Evolutionary conservation across 1,140 invertebrate genomes (phyloP), one percentile per base, ranked within the genome.

Genomic region (Aphelinus atriplicis): DNA sequence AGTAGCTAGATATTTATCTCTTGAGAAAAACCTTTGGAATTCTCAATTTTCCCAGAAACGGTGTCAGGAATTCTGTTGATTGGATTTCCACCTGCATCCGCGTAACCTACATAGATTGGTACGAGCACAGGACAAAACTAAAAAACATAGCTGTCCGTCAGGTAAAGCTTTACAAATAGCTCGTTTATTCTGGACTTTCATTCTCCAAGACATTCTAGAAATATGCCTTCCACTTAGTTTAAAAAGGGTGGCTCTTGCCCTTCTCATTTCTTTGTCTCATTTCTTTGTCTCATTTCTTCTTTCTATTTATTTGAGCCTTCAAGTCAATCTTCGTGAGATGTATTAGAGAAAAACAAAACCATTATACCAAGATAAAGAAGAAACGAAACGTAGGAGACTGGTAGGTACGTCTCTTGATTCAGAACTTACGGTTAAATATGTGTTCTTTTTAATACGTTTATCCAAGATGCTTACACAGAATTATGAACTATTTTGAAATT

Each of bases 121-220:
- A 61, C 47, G 56, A 60, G 6, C 47, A 57, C 26, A 57, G 46
- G 62, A n/a, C 71, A 58, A 65, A 57, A 48, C 66, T 60, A 50
- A 75, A 67, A 75, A 70, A 70, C 73, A 51, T 7, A 10, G 56
- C 10, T 55, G 9, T 46, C 55, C 7, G 51, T 50, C 63, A 3
- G 45, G n/a, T 50, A 69, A 75, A 75, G 73, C 73, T 65, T 75
- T 70, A 75, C 60, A 69, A 58, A 75, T 75, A 70, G 73, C 61
- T 50, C 10, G 60, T 64, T n/a, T 62, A 9, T 60, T 56, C 57
- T 68, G 7, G 47, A 62, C 43, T 57, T 69, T 56, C 51, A 64
- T 69, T 63, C 58, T n/a, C 43, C 42, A 46, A 62, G 55, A 62
- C 53, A 61, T 61, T 75, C 64, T 75, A 57, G 58, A 70, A 75